These are phyloP conservation scores for Campylomormyrus numenius DNA, from an alignment of 2,113 vertebrate species.

Conservation along the genomic window DNA sequence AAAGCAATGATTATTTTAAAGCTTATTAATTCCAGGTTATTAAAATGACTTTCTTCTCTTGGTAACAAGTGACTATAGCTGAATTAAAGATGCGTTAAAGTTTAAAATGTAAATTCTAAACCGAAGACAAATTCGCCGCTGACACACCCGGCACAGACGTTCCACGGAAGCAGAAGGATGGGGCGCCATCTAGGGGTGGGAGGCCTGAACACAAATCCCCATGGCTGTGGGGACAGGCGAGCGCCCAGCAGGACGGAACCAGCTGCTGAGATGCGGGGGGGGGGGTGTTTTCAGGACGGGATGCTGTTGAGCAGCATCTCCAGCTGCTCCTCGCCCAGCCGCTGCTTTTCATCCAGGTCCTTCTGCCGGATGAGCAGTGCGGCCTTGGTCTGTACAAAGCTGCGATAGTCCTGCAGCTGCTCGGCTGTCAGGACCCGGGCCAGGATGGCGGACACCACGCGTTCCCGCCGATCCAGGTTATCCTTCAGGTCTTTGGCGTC, in stretches of 20 bases:
- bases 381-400: constrained; percentile 76
- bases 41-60: background rate
- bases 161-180: background rate
- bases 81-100: background rate
- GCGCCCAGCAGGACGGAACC: background rate
- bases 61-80: background rate
- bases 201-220: background rate
- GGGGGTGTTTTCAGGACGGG: constrained; percentile 30
- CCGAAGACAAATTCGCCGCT: background rate
- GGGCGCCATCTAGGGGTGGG: background rate
- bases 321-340: constrained; percentile 75
- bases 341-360: constrained; percentile 79
- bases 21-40: background rate
- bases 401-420: constrained; percentile 71
- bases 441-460: constrained; percentile 72
- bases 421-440: constrained; percentile 61
- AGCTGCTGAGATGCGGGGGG: background rate
- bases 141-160: background rate
- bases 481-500: constrained; percentile 90
- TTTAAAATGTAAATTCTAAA: background rate
- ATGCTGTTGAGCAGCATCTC: constrained; percentile 61
- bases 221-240: background rate
- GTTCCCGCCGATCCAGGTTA: constrained; percentile 82
- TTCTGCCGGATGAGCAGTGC: constrained; percentile 81
- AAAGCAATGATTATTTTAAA: background rate